Evolutionary conservation across 2,113 vertebrate genomes (phyloP), one percentile per base, ranked within the genome.

Genomic region (Apeltes quadracus): DNA sequence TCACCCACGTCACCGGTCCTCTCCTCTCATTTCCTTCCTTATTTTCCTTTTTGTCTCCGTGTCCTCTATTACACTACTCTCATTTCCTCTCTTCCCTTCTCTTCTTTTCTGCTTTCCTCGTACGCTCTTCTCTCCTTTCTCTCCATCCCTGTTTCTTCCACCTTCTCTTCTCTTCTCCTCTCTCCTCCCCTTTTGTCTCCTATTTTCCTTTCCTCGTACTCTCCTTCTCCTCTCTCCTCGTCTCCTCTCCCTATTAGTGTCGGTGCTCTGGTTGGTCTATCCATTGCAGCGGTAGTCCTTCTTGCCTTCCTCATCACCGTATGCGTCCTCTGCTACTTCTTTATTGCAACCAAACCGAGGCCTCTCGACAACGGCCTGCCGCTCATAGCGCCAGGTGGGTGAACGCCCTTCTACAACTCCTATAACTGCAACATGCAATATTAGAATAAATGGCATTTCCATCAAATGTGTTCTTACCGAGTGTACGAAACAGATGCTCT

Each of bases 311-410:
- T 97, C 68, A 90, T 98, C 88, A 97, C 96, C 0, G 95, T 95
- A 5, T 98, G 95, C 83, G 95, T 96, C 73, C 95, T 98, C 61
- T 97, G 97, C 84, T 97, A 96, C 73, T 93, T 98, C 88, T 97
- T 99, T 83, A 94, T 99, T 77, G 94, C 92, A 83, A 94, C 94
- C 23, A 98, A 98, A 82, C 97, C 97, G 69, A 93, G 89, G 83
- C 95, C 94, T 55, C 81, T 95, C 92, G 96, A 99, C 81, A 94
- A 93, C 38, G 96, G 95, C 25, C 92, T 99, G 61, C 93, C 91
- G 53, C 93, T 98, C 76, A 92, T 93, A 79, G 87, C 83, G 1
- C 82, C 93, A 92, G 96, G 96, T 98, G 88, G 89, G 89, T 75
- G 38, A 5, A 2, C 14, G 9, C 5, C 34, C 7, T 61, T 5